Percentiles rank a stretch among this genome's conserved stretches.
These are phyloP conservation scores for Brachionus asplanchnoidis DNA, from an alignment of 1,140 invertebrate genomes.

Conservation along the genomic window DNA sequence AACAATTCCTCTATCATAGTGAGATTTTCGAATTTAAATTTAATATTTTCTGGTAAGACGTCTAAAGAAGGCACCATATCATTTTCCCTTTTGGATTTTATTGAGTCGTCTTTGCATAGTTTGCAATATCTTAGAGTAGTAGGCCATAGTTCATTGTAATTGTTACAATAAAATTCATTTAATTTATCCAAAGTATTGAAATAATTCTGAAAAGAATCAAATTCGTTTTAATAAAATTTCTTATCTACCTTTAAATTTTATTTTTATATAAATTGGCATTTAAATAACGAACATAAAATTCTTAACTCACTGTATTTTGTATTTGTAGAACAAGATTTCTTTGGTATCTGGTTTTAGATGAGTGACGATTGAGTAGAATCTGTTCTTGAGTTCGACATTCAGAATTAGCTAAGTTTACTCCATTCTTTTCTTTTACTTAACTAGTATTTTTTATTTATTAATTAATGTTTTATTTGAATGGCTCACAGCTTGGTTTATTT, in stretches of 20 bases:
- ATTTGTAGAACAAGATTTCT: background rate
- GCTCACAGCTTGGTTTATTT: no score
- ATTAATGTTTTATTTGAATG: no score
- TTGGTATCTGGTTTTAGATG: background rate
- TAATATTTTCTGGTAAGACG: background rate
- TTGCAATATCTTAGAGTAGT: background rate
- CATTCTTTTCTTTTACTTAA: no score
- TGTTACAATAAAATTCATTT: background rate
- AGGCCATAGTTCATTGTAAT: background rate
- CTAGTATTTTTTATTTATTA: no score
- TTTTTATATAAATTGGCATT: background rate
- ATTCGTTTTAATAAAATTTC: background rate
- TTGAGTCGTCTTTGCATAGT: background rate
- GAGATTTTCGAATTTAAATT: background rate
- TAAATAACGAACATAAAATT: no score
- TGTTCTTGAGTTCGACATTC: background rate
- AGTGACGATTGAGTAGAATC: background rate
- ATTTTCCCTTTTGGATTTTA: background rate
- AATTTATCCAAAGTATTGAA: background rate
- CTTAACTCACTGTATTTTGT: background rate
- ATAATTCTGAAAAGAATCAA: background rate
- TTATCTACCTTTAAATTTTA: background rate
- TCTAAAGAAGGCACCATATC: background rate
- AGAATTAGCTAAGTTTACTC: background rate
- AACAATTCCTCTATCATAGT: background rate